phyloP scores from a whole-genome alignment of 1,140 invertebrate genomes.

The Drosophila azteca region DNA sequence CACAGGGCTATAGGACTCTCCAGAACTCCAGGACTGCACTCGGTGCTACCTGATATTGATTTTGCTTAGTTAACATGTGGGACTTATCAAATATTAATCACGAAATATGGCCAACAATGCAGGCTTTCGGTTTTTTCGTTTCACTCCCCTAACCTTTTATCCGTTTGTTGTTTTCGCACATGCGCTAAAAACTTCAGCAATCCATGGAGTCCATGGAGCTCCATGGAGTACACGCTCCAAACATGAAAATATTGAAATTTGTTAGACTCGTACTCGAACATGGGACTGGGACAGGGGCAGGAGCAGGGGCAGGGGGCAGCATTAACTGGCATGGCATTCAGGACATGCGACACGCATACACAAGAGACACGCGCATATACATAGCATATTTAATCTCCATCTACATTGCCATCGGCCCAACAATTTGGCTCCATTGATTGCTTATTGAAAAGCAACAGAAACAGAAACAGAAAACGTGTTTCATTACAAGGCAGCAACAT shows the following conservation, averaged over 20 bases:
- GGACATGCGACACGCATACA: constrained; percentile 44
- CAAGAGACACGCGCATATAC: not conserved
- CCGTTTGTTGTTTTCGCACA: constrained; percentile 47
- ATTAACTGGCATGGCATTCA: constrained; percentile 45
- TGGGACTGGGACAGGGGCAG: no score
- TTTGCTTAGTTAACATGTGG: constrained; percentile 74
- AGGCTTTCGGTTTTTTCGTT: no score
- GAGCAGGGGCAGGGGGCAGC: no score
- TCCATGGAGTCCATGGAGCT: not conserved
- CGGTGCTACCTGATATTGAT: constrained; percentile 67
- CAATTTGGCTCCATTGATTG: constrained; percentile 44
- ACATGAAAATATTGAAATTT: constrained; percentile 59
- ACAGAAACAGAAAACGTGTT: constrained; percentile 37
- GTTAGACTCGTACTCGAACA: constrained; percentile 38
- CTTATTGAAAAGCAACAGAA: constrained; percentile 50
- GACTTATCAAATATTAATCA: constrained; percentile 77
- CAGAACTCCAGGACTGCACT: not conserved
- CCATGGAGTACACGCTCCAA: constrained; percentile 13
- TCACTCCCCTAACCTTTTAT: no score
- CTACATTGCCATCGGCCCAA: constrained; percentile 2
- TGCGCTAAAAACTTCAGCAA: constrained; percentile 36
- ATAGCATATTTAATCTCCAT: constrained; percentile 37
- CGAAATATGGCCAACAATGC: constrained; percentile 58
- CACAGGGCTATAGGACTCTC: no score
- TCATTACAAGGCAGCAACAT: constrained; percentile 19